These are phyloP conservation scores for Pseudocheirus occidentalis DNA, from an alignment of 2,797 vertebrate species.

Conservation along the genomic window DNA sequence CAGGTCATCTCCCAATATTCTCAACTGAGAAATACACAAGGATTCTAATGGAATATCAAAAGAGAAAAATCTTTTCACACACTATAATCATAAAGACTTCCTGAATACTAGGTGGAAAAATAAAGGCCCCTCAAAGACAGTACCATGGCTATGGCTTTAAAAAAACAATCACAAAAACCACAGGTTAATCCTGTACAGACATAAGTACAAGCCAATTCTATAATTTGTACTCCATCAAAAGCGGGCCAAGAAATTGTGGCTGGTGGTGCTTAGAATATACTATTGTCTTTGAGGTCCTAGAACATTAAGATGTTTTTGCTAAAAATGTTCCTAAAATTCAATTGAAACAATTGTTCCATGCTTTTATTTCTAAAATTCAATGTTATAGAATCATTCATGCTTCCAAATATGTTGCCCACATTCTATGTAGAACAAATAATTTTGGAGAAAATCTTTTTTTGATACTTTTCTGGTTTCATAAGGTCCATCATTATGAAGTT, in stretches of 20 bases:
- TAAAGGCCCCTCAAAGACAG: background rate
- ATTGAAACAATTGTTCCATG: slow-evolving; percentile 39
- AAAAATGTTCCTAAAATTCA: slow-evolving; percentile 37
- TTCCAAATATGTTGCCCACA: slow-evolving; percentile 1
- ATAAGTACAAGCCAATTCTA: background rate
- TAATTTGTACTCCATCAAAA: slow-evolving; percentile 37
- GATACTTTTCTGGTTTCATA: slow-evolving; percentile 16
- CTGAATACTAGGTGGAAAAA: background rate
- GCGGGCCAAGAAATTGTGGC: slow-evolving; percentile 28
- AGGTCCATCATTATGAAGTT: slow-evolving; percentile 35
- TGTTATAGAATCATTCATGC: slow-evolving; percentile 19
- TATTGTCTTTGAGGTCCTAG: slow-evolving; percentile 15
- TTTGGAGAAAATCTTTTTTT: background rate
- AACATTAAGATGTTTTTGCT: slow-evolving; percentile 35
- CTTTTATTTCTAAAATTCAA: slow-evolving; percentile 57
- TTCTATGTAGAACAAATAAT: slow-evolving; percentile 49
- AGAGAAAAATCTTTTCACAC: background rate
- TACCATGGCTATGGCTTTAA: background rate
- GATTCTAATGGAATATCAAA: background rate
- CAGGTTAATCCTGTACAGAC: slow-evolving; percentile 27
- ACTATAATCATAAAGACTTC: background rate
- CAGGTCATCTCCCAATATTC: background rate
- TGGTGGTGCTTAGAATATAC: slow-evolving; percentile 31
- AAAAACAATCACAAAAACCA: slow-evolving; percentile 26
- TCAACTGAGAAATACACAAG: background rate